These are phyloP conservation scores for Gadus macrocephalus DNA, from an alignment of 2,113 vertebrate genomes.

Conservation along the genomic window DNA sequence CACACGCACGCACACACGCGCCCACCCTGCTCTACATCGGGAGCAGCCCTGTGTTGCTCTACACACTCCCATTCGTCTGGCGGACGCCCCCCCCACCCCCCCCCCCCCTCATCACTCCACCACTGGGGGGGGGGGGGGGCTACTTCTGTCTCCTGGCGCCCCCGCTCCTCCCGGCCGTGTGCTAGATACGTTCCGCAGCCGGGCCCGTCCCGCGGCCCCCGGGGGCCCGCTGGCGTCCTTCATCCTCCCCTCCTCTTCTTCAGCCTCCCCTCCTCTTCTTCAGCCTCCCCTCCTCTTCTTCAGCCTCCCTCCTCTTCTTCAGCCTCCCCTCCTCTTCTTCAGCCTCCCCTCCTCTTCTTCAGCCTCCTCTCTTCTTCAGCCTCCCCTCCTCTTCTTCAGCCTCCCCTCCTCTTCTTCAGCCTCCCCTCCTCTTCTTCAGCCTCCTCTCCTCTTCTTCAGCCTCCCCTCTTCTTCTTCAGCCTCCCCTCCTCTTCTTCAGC, in stretches of 20 bases:
- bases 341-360: no score
- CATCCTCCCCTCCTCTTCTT: constrained; percentile 23
- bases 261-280: constrained; percentile 17
- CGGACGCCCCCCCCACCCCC: no score
- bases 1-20: background rate
- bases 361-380: no score
- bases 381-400: no score
- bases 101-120: constrained; percentile 37
- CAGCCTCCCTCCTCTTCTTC: constrained; percentile 5
- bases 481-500: no score
- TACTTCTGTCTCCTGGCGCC: constrained; percentile 44
- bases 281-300: background rate
- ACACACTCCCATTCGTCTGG: constrained; percentile 32
- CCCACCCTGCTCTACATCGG: background rate
- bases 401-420: no score
- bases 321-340: background rate
- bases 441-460: no score
- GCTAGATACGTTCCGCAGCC: constrained; percentile 36
- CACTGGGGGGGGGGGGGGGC: constrained; percentile 47
- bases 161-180: constrained; percentile 27
- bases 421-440: no score
- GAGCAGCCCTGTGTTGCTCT: constrained; percentile 4
- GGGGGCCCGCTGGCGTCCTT: constrained; percentile 10
- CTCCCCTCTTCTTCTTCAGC: no score
- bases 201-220: background rate